These are phyloP conservation scores for Promerops cafer DNA, from an alignment of 2,113 vertebrate species.

Conservation along the genomic window DNA sequence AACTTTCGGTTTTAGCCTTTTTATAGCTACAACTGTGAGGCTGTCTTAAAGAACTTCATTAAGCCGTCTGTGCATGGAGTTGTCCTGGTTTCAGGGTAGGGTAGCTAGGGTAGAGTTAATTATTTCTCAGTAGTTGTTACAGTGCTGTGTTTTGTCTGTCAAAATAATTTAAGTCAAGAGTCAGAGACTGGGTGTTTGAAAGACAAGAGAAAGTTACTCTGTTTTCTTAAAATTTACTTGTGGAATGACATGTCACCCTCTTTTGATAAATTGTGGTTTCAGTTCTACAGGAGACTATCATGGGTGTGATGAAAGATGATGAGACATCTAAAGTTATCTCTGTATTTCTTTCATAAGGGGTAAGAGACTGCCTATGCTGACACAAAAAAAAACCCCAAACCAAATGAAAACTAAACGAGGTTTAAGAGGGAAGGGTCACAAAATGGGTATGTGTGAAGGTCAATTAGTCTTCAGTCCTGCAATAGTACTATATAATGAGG, in stretches of 20 bases:
- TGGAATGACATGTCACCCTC: not conserved
- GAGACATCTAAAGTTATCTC: not conserved
- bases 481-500: not conserved
- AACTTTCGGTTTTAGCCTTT: not conserved
- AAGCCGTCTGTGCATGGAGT: not conserved
- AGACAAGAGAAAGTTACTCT: not conserved
- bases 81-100: not conserved
- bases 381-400: rapidly evolving
- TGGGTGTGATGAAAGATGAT: not conserved
- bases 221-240: not conserved
- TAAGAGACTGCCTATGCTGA: not conserved
- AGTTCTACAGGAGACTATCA: not conserved
- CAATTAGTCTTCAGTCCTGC: not conserved
- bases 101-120: not conserved
- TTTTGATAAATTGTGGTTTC: not conserved
- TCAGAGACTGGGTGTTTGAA: not conserved
- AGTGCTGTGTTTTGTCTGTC: not conserved
- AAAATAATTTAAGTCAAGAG: not conserved
- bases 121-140: not conserved
- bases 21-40: not conserved
- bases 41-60: not conserved
- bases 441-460: not conserved
- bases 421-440: not conserved
- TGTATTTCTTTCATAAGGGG: not conserved
- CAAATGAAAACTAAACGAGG: not conserved